Evolutionary conservation across 2,888 invertebrate species (phyloP).

Genomic region (Vandiemenella viatica): DNA sequence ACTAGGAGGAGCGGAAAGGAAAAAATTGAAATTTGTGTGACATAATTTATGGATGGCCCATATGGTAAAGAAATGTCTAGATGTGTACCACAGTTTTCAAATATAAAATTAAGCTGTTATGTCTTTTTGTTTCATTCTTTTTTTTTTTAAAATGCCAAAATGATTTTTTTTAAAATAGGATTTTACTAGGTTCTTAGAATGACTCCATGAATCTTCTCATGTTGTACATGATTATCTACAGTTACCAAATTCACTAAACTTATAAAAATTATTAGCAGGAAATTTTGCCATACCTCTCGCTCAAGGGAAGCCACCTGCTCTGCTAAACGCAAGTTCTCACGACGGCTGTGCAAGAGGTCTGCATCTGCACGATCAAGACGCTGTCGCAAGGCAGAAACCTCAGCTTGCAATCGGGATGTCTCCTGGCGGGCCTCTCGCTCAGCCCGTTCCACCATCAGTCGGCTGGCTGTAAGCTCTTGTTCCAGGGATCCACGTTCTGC

Average conservation of each 20-base stretch:
- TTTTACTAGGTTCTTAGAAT: neutral
- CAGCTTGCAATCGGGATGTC: constrained; percentile 54
- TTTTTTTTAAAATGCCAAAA: too few relatives aligned
- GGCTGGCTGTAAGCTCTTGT: constrained; percentile 59
- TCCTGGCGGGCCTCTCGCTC: constrained; percentile 67
- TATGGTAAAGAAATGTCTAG: too few relatives aligned
- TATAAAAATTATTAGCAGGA: neutral
- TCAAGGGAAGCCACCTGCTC: constrained; percentile 67
- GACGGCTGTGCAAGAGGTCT: constrained; percentile 61
- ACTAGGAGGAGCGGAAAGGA: too few relatives aligned
- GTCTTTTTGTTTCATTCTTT: too few relatives aligned
- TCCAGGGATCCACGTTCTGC: constrained; percentile 66
- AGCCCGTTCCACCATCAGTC: constrained; percentile 45
- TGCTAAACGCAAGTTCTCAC: constrained; percentile 60
- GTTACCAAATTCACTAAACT: neutral
- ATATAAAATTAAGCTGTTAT: too few relatives aligned
- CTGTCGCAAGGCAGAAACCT: constrained; percentile 55
- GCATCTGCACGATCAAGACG: constrained; percentile 65
- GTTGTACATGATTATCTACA: neutral
- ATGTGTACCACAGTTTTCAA: too few relatives aligned
- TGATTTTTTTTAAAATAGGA: too few relatives aligned
- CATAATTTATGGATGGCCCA: too few relatives aligned
- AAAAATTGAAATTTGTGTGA: too few relatives aligned
- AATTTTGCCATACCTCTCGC: constrained; percentile 76
- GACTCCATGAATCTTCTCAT: neutral